Percentiles rank a stretch among this genome's conserved stretches.
Evolutionary conservation across 2,113 vertebrate species (phyloP).

Genomic region (Burhinus oedicnemus): DNA sequence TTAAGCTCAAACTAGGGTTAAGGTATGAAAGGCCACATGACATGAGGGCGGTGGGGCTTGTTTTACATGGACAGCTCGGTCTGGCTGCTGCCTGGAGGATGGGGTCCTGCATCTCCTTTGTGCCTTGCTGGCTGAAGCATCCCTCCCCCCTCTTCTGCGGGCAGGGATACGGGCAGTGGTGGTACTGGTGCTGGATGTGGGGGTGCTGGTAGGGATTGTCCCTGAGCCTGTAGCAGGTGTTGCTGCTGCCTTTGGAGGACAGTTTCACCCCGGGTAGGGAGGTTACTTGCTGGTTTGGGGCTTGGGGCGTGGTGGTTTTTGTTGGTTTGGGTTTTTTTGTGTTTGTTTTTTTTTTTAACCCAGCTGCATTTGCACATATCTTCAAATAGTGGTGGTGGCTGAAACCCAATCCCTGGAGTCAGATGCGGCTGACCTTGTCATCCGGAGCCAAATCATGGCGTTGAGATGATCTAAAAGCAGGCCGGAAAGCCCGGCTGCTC

Average conservation of each 20-base stretch:
- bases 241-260: background rate
- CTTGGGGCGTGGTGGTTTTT: too few species aligned
- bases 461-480: background rate
- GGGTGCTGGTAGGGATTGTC: background rate
- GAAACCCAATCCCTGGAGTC: background rate
- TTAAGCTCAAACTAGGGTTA: background rate
- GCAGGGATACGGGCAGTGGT: background rate
- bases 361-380: background rate
- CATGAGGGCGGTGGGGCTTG: fast-evolving
- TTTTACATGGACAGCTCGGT: background rate
- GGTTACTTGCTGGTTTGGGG: background rate
- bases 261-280: background rate
- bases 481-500: background rate
- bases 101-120: background rate
- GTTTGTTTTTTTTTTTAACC: background rate
- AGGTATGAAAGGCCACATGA: background rate
- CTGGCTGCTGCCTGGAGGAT: background rate
- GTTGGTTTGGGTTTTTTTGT: background rate
- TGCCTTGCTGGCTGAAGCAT: background rate
- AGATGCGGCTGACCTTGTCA: background rate
- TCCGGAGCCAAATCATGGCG: background rate
- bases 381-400: background rate
- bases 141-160: background rate
- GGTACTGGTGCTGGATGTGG: background rate
- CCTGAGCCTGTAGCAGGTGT: fast-evolving